Conservation (phyloP, 2,888 invertebrate genomes). For the Metellina segmentata region DNA sequence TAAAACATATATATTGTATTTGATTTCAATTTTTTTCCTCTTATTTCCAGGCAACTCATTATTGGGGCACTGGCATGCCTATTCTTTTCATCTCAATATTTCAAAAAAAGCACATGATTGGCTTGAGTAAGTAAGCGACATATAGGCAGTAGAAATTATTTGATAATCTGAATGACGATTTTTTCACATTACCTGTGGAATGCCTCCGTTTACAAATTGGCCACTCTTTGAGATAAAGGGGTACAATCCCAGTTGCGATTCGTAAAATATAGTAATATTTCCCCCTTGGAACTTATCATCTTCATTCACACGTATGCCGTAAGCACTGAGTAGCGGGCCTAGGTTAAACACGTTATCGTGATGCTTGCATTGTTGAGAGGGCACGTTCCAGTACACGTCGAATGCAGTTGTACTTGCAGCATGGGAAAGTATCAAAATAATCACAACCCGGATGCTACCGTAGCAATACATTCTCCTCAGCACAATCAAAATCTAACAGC, state of each 20-base stretch:
- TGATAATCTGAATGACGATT: not conserved
- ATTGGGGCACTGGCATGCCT: too few species aligned
- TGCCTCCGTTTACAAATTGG: conserved; percentile 85
- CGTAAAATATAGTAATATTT: conserved; percentile 87
- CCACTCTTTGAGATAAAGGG: conserved; percentile 77
- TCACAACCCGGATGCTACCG: not conserved
- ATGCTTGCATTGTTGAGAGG: conserved; percentile 26
- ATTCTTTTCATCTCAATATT: too few species aligned
- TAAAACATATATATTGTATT: too few species aligned
- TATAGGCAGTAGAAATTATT: too few species aligned
- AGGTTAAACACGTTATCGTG: conserved; percentile 31
- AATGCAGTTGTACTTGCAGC: not conserved
- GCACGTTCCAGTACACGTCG: conserved; percentile 59
- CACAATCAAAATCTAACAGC: too few species aligned
- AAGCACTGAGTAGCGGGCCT: conserved; percentile 81
- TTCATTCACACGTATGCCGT: conserved; percentile 86
- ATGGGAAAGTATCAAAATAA: not conserved
- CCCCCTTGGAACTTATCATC: conserved; percentile 86
- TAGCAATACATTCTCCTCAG: not conserved
- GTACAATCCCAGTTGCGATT: conserved; percentile 84
- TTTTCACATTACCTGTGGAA: conserved; percentile 85
- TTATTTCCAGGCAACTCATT: too few species aligned
- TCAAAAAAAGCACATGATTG: too few species aligned
- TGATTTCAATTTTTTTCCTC: too few species aligned
- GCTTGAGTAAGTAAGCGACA: too few species aligned